phyloP scores from a whole-genome alignment of 2,888 invertebrate genomes.

The Diabrotica balteata region DNA sequence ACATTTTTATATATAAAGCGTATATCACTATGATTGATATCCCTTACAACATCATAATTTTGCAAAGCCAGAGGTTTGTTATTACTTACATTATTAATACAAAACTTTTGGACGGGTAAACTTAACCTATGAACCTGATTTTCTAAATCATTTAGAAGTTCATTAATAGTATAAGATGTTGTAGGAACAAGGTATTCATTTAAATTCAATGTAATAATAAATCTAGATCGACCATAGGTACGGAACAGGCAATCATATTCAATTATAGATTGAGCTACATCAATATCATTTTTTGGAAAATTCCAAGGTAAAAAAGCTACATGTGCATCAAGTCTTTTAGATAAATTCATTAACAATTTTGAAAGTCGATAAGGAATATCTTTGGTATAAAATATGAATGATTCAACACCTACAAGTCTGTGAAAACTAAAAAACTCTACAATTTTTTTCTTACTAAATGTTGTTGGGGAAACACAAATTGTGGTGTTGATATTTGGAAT shows the following conservation, averaged over 20 bases:
- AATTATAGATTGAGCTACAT: constrained; percentile 61
- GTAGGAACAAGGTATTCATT: constrained; percentile 72
- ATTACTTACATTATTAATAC: constrained; percentile 47
- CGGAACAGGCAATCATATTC: constrained; percentile 73
- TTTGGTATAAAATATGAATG: constrained; percentile 72
- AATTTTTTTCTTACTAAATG: constrained; percentile 66
- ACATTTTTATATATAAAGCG: constrained; percentile 48
- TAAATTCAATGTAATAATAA: constrained; percentile 67
- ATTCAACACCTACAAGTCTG: constrained; percentile 69
- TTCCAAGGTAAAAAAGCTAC: constrained; percentile 71
- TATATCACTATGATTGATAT: constrained; percentile 48
- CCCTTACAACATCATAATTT: constrained; percentile 51
- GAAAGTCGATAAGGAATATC: constrained; percentile 61
- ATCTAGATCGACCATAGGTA: constrained; percentile 62
- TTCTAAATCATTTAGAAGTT: constrained; percentile 65
- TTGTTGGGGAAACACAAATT: constrained; percentile 70
- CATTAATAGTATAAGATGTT: constrained; percentile 64
- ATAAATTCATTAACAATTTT: constrained; percentile 57
- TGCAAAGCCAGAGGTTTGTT: constrained; percentile 54
- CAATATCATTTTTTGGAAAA: constrained; percentile 65
- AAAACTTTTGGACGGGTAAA: constrained; percentile 55
- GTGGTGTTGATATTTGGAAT: constrained; percentile 63
- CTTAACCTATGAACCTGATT: constrained; percentile 50
- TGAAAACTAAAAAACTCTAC: constrained; percentile 74
- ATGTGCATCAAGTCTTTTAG: constrained; percentile 55